These are phyloP conservation scores for Thera obeliscata DNA, from an alignment of 2,888 invertebrate species.

Conservation along the genomic window DNA sequence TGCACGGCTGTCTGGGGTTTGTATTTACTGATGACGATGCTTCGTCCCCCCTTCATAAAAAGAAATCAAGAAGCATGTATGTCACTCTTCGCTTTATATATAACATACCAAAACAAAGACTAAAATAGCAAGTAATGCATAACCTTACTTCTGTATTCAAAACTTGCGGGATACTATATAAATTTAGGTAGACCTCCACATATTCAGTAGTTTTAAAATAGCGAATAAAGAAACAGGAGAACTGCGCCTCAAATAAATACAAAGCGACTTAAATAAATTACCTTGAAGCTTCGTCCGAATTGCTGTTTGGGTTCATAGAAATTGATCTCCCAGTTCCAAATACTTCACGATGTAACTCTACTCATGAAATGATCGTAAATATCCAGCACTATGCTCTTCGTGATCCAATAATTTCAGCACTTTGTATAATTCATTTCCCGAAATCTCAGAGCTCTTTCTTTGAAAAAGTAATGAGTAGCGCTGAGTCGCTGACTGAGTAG, in stretches of 20 bases:
- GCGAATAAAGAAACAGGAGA: slow-evolving; percentile 1
- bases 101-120: slow-evolving; percentile 67
- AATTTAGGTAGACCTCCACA: not conserved
- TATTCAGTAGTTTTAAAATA: not conserved
- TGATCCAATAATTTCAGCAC: slow-evolving; percentile 28
- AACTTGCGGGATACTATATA: not conserved
- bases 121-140: slow-evolving; percentile 81
- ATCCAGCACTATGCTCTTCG: slow-evolving; percentile 46
- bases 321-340: slow-evolving; percentile 64
- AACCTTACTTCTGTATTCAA: slow-evolving; percentile 54
- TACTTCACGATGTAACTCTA: slow-evolving; percentile 56
- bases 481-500: too few species aligned
- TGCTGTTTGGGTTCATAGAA: slow-evolving; percentile 84
- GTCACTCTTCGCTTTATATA: slow-evolving; percentile 29
- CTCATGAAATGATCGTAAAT: slow-evolving; percentile 55
- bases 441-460: slow-evolving; percentile 1
- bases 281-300: slow-evolving; percentile 85
- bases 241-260: slow-evolving; percentile 27
- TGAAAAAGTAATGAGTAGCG: slow-evolving; percentile 26
- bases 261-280: slow-evolving; percentile 54
- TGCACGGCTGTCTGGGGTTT: slow-evolving; percentile 60
- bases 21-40: slow-evolving; percentile 79
- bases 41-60: slow-evolving; percentile 77
- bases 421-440: not conserved
- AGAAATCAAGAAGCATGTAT: slow-evolving; percentile 26